Percentiles rank a stretch among this genome's conserved stretches.
These are phyloP conservation scores for Onychomys arenicola DNA, from an alignment of 2,797 vertebrate genomes.

Conservation along the genomic window DNA sequence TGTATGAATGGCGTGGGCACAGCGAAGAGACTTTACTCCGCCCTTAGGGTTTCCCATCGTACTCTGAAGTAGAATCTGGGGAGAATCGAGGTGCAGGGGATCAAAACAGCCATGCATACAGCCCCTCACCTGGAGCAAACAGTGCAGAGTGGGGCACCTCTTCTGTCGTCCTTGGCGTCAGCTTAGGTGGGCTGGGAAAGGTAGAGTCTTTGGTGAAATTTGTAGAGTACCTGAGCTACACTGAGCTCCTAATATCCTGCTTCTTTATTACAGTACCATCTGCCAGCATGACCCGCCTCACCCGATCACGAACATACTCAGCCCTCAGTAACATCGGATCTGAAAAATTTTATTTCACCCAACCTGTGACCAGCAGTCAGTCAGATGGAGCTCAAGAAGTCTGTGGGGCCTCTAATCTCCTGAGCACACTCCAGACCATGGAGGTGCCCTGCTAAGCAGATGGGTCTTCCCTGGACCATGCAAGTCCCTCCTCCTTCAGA, in stretches of 20 bases:
- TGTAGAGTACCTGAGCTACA: not conserved
- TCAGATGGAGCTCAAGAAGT: constrained; percentile 88
- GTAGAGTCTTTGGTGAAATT: not conserved
- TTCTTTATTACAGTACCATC: constrained; percentile 93
- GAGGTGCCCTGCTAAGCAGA: constrained; percentile 92
- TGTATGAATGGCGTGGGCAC: constrained; percentile 41
- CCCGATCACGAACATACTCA: constrained; percentile 95
- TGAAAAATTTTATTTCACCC: constrained; percentile 90
- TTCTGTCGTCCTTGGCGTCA: constrained; percentile 53
- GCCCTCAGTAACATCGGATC: constrained; percentile 94
- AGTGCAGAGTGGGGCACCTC: not conserved
- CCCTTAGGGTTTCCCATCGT: constrained; percentile 50
- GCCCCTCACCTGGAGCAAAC: constrained; percentile 39
- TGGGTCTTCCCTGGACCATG: constrained; percentile 75
- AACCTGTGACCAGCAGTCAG: constrained; percentile 88
- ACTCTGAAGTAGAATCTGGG: constrained; percentile 38
- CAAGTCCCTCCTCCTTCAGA: constrained; percentile 73
- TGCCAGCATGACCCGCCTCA: constrained; percentile 94
- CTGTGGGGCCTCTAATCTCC: constrained; percentile 85
- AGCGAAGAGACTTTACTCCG: constrained; percentile 59
- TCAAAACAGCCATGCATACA: constrained; percentile 52
- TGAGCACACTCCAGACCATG: constrained; percentile 90
- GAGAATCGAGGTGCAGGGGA: constrained; percentile 51
- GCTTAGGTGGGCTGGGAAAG: constrained; percentile 38
- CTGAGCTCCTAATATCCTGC: constrained; percentile 50